These are phyloP conservation scores for Vulpes lagopus DNA, from an alignment of 2,113 vertebrate species.

Conservation along the genomic window DNA sequence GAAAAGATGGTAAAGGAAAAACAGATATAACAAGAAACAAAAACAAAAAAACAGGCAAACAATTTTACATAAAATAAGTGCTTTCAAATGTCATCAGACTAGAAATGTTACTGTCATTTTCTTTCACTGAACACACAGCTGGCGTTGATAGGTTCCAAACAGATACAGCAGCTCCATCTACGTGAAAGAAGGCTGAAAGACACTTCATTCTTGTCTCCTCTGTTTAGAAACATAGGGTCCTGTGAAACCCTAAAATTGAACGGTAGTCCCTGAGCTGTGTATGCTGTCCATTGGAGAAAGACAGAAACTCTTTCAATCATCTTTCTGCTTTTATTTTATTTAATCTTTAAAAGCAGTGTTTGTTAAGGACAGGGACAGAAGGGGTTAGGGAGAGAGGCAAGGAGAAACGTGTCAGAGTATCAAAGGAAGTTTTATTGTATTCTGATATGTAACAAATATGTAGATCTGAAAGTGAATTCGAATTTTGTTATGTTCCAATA, in stretches of 20 bases:
- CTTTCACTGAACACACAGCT: neutral
- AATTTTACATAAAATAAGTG: neutral
- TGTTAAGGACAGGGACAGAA: neutral
- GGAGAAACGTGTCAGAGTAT: neutral
- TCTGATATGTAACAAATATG: neutral
- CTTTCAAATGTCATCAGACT: neutral
- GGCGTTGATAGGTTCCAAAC: neutral
- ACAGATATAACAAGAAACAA: neutral
- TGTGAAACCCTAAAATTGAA: neutral
- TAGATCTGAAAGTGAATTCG: neutral
- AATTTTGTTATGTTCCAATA: neutral
- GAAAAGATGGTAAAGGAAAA: neutral
- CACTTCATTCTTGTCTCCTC: neutral
- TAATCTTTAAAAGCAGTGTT: neutral
- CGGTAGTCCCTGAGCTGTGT: neutral
- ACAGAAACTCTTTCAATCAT: neutral
- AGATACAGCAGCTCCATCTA: neutral
- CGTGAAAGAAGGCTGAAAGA: neutral
- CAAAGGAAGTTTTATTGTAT: neutral
- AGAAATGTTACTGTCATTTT: neutral
- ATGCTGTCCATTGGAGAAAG: neutral
- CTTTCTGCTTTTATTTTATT: neutral
- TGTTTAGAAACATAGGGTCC: neutral
- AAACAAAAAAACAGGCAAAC: neutral
- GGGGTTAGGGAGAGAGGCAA: neutral